These are phyloP conservation scores for Aurelia sp. DNA, from an alignment of 30 jellyfish, hydroid and myxozoan genomes.

Conservation along the genomic window DNA sequence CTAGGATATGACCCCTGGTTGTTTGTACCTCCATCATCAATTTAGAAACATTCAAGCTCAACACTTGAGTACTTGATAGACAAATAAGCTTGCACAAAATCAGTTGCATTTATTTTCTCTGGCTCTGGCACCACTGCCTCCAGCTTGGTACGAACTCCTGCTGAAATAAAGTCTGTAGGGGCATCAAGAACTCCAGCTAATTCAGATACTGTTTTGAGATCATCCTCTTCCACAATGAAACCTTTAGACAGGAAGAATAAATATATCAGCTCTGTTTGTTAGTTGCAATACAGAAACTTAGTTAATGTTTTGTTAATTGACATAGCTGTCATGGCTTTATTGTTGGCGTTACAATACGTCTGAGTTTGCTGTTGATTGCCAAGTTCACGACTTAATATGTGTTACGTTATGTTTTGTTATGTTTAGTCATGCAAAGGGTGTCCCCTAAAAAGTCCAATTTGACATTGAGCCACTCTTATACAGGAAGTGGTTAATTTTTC, in stretches of 20 bases:
- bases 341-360: background rate
- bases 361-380: background rate
- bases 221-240: constrained; percentile 11
- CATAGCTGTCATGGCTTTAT: background rate
- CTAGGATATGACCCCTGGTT: no score
- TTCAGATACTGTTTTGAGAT: constrained; percentile 1
- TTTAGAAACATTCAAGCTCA: background rate
- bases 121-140: constrained; percentile 7
- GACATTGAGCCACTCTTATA: no score
- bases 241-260: background rate
- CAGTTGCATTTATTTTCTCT: constrained; percentile 2
- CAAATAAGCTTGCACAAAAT: constrained; percentile 13
- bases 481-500: no score
- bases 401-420: no score
- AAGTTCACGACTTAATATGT: no score
- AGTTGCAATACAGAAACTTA: background rate
- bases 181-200: constrained; percentile 32
- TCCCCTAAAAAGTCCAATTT: no score
- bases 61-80: constrained; percentile 13
- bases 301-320: background rate
- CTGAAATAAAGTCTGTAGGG: constrained; percentile 4
- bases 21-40: background rate
- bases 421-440: no score
- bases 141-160: constrained; percentile 1
- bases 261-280: background rate